Percentiles rank a stretch among this genome's conserved stretches.
phyloP scores from a whole-genome alignment of 2,888 invertebrate genomes.

The Hermaeophaga mercurialis region DNA sequence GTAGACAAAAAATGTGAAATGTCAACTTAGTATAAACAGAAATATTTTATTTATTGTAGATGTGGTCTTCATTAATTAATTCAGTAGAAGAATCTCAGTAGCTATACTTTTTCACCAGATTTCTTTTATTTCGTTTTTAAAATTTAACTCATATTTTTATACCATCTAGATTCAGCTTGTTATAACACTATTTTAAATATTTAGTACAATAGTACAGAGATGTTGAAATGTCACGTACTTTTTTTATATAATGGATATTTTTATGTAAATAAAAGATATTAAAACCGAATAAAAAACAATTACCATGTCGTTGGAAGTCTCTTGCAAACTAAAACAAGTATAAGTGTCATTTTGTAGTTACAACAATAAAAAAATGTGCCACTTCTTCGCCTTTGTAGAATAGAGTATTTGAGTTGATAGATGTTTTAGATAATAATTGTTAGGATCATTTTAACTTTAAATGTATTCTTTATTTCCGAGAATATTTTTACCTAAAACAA shows the following conservation, averaged over 20 bases:
- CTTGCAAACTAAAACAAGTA: too few species aligned
- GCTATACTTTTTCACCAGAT: slow-evolving; percentile 7
- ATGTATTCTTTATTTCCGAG: background rate
- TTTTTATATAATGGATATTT: background rate
- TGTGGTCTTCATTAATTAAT: slow-evolving; percentile 8
- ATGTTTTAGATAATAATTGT: slow-evolving; percentile 17
- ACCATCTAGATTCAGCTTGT: background rate
- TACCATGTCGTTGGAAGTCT: too few species aligned
- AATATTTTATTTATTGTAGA: slow-evolving; percentile 16
- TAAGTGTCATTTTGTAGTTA: too few species aligned
- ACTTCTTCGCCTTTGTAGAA: too few species aligned
- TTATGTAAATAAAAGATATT: background rate
- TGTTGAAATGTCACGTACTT: background rate
- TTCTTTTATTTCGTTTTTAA: background rate
- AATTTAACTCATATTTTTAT: background rate
- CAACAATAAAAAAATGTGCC: too few species aligned
- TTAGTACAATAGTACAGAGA: background rate
- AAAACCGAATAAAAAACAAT: background rate
- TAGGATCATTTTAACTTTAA: background rate
- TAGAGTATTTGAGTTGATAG: slow-evolving; percentile 9
- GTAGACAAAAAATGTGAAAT: slow-evolving; percentile 11
- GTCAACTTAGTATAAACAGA: slow-evolving; percentile 11
- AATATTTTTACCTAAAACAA: background rate
- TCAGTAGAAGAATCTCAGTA: slow-evolving; percentile 10
- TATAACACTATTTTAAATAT: background rate